phyloP scores from a whole-genome alignment of 2,888 invertebrate species.

The Hoplodrina ambigua region DNA sequence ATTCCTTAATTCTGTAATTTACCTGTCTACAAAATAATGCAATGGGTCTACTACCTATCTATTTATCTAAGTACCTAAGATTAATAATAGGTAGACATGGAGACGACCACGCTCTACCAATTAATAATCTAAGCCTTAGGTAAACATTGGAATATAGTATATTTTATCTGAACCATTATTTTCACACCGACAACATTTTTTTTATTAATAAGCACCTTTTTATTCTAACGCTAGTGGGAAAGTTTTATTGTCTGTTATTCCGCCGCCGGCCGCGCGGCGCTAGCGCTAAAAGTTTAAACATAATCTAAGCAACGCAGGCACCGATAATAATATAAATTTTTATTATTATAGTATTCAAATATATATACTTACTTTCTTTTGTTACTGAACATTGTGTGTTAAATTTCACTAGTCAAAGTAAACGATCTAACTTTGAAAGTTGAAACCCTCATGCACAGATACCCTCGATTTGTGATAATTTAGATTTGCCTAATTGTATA shows the following conservation, averaged over 20 bases:
- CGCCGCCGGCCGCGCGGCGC: too few relatives aligned
- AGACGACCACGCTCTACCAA: too few relatives aligned
- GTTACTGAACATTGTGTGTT: constrained; percentile 35
- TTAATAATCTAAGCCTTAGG: too few relatives aligned
- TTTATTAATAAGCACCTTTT: neutral
- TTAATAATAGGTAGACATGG: too few relatives aligned
- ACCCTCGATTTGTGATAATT: constrained; percentile 64
- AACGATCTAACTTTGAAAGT: constrained; percentile 36
- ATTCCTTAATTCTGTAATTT: constrained; percentile 55
- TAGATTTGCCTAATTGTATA: constrained; percentile 65
- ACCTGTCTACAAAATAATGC: constrained; percentile 32
- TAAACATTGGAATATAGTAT: constrained; percentile 12
- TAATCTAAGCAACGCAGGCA: too few relatives aligned
- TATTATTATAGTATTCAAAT: constrained; percentile 3
- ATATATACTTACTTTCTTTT: constrained; percentile 14
- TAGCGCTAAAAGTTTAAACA: neutral
- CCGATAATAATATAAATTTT: constrained; percentile 5
- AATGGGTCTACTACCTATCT: neutral
- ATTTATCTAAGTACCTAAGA: too few relatives aligned
- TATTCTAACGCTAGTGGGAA: neutral
- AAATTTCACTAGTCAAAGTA: constrained; percentile 59
- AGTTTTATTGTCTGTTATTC: constrained; percentile 10
- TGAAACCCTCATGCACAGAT: constrained; percentile 41
- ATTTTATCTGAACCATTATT: neutral
- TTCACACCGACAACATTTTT: constrained; percentile 11